Conservation (phyloP, 1,140 invertebrate genomes). For the Rhopalosiphum maidis region DNA sequence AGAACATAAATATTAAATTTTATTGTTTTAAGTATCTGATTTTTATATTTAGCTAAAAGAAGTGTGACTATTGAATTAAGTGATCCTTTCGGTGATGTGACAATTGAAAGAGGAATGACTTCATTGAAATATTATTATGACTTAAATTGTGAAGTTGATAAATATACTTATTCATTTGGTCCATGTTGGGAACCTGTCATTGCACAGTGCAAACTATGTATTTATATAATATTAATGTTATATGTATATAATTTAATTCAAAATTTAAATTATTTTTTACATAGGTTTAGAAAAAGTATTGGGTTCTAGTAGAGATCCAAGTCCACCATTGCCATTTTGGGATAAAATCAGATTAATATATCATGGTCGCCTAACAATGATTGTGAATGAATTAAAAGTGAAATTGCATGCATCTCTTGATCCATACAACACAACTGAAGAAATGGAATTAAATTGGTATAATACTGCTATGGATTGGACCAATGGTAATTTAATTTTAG, state of each 20-base stretch:
- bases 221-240: conserved; percentile 61
- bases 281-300: conserved; percentile 82
- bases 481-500: conserved; percentile 72
- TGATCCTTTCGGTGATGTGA: conserved; percentile 75
- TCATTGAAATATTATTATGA: conserved; percentile 97
- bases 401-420: conserved; percentile 93
- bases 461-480: conserved; percentile 94
- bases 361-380: conserved; percentile 90
- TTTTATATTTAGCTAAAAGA: conserved; percentile 68
- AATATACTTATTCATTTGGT: conserved; percentile 91
- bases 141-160: conserved; percentile 90
- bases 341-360: conserved; percentile 93
- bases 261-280: conserved; percentile 59
- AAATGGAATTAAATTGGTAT: conserved; percentile 97
- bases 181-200: conserved; percentile 99
- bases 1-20: neutral
- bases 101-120: conserved; percentile 87
- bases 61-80: conserved; percentile 76
- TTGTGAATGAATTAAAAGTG: conserved; percentile 84
- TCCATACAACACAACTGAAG: conserved; percentile 98
- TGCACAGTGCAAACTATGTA: conserved; percentile 90
- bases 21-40: neutral
- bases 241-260: neutral
- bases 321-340: conserved; percentile 93
- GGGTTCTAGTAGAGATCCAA: conserved; percentile 89